Conservation (phyloP, 2,797 vertebrate genomes). For the Yasuhikotakia modesta region DNA sequence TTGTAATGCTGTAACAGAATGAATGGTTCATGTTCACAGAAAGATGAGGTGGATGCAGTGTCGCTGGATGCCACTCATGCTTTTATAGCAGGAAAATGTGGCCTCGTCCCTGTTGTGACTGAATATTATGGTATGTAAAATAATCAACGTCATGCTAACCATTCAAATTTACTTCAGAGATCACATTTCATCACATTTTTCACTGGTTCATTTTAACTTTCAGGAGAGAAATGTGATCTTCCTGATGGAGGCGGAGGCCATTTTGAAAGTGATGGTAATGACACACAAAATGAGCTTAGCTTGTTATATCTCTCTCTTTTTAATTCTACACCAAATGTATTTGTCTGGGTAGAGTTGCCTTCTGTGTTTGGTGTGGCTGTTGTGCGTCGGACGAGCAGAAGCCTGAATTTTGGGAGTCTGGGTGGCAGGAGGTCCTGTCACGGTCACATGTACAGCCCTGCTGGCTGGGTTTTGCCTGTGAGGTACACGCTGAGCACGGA, state of each 20-base stretch:
- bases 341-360: conserved; percentile 72
- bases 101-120: conserved; percentile 85
- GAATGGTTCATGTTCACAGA: conserved; percentile 67
- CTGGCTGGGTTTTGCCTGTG: conserved; percentile 85
- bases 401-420: conserved; percentile 77
- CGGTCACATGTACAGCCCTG: conserved; percentile 84
- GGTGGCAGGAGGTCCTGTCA: conserved; percentile 85
- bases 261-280: conserved; percentile 71
- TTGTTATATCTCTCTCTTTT: background rate
- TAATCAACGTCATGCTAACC: background rate
- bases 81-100: conserved; percentile 87
- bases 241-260: conserved; percentile 68
- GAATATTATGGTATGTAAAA: conserved; percentile 84
- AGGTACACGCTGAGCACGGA: conserved; percentile 70
- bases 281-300: background rate
- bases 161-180: background rate
- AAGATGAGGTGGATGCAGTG: conserved; percentile 86
- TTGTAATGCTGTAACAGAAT: conserved; percentile 1
- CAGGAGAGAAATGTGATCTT: conserved; percentile 70
- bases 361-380: conserved; percentile 78
- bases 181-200: background rate
- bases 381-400: conserved; percentile 77
- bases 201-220: conserved; percentile 29
- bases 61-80: conserved; percentile 87
- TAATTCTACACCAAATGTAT: background rate